phyloP scores from a whole-genome alignment of 2,888 invertebrate genomes.

The Heliconius sara region DNA sequence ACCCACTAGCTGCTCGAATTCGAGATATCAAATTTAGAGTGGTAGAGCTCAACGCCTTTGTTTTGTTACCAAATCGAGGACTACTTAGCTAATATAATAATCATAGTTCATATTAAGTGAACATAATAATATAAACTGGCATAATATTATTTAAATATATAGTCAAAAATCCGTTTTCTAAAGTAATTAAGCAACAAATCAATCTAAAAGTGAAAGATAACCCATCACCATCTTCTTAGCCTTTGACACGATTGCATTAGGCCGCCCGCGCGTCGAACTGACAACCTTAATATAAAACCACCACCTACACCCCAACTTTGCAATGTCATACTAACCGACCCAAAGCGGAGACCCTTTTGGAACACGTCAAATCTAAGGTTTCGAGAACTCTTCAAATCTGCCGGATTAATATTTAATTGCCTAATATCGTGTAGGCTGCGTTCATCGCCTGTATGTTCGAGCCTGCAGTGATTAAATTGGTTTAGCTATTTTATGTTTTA shows the following conservation, averaged over 20 bases:
- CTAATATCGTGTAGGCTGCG: slow-evolving; percentile 74
- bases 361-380: slow-evolving; percentile 40
- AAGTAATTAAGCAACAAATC: slow-evolving; percentile 7
- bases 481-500: neutral
- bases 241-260: slow-evolving; percentile 72
- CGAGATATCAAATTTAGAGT: neutral
- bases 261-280: slow-evolving; percentile 64
- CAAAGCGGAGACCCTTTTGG: slow-evolving; percentile 47
- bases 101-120: too few relatives aligned
- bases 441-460: slow-evolving; percentile 61
- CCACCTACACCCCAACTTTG: slow-evolving; percentile 66
- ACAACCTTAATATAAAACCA: slow-evolving; percentile 71
- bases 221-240: slow-evolving; percentile 52
- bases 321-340: slow-evolving; percentile 61
- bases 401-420: slow-evolving; percentile 68
- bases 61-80: neutral
- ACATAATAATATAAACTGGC: too few relatives aligned
- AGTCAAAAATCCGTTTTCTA: slow-evolving; percentile 37
- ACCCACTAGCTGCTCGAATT: neutral
- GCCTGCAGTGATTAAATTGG: slow-evolving; percentile 55
- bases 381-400: slow-evolving; percentile 54
- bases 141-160: too few relatives aligned
- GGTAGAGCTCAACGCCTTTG: neutral
- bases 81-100: too few relatives aligned
- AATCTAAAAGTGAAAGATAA: slow-evolving; percentile 27